Conservation (phyloP, 2,797 vertebrate genomes). For the Poeciliopsis paucimaculata region DNA sequence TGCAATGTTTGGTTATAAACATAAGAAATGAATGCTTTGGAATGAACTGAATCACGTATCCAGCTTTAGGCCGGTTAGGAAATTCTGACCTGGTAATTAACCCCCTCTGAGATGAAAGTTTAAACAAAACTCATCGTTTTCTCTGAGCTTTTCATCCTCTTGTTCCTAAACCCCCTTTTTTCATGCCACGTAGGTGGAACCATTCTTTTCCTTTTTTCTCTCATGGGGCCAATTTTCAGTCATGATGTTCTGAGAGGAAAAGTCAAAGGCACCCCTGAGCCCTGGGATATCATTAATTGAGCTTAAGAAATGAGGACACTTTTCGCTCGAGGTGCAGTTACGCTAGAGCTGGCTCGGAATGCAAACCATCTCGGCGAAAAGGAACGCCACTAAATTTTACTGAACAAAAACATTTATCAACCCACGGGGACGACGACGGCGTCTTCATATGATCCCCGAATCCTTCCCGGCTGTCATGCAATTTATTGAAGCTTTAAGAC, state of each 20-base stretch:
- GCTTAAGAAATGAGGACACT: slow-evolving; percentile 40
- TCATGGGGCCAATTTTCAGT: slow-evolving; percentile 36
- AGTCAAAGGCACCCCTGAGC: slow-evolving; percentile 35
- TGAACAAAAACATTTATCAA: slow-evolving; percentile 36
- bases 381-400: slow-evolving; percentile 56
- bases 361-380: slow-evolving; percentile 32
- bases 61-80: slow-evolving; percentile 68
- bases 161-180: slow-evolving; percentile 33
- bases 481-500: background rate
- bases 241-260: slow-evolving; percentile 26
- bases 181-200: slow-evolving; percentile 31
- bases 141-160: slow-evolving; percentile 39
- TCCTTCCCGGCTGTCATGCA: slow-evolving; percentile 8
- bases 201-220: slow-evolving; percentile 23
- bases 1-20: slow-evolving; percentile 27
- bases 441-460: slow-evolving; percentile 13
- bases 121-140: slow-evolving; percentile 49
- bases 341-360: slow-evolving; percentile 50
- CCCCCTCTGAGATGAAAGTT: slow-evolving; percentile 48
- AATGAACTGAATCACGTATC: slow-evolving; percentile 38
- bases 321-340: slow-evolving; percentile 54
- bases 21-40: slow-evolving; percentile 35
- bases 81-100: slow-evolving; percentile 75
- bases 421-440: slow-evolving; percentile 18
- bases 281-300: slow-evolving; percentile 47